Conservation (phyloP, 2,888 invertebrate genomes). For the Teleogryllus oceanicus region DNA sequence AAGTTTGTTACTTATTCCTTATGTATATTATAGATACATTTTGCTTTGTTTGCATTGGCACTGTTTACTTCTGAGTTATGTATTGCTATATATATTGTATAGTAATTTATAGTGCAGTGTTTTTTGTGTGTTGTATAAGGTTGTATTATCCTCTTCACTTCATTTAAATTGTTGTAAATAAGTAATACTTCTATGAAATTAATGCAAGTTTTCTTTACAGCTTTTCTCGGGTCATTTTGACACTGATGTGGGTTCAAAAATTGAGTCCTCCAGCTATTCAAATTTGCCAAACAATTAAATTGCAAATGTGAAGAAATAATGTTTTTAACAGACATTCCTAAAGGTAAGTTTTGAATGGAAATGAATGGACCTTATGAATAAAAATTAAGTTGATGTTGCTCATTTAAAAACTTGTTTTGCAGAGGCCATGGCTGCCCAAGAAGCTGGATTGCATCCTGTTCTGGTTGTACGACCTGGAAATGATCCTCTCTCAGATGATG, state of each 20-base stretch:
- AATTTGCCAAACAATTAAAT: constrained; percentile 65
- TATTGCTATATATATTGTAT: too few species aligned
- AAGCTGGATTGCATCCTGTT: constrained; percentile 65
- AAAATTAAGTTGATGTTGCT: neutral
- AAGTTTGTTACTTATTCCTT: too few species aligned
- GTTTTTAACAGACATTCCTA: constrained; percentile 81
- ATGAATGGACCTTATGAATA: too few species aligned
- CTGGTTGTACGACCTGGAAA: constrained; percentile 79
- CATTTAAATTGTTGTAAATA: too few species aligned
- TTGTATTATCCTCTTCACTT: too few species aligned
- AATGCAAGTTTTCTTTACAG: constrained; percentile 44
- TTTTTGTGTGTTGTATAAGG: too few species aligned
- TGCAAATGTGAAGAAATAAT: constrained; percentile 65
- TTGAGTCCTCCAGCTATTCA: constrained; percentile 71
- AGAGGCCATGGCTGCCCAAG: constrained; percentile 81
- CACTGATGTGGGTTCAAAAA: constrained; percentile 78
- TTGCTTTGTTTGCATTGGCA: too few species aligned
- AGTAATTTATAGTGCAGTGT: too few species aligned
- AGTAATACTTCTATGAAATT: neutral
- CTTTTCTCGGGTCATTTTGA: constrained; percentile 79
- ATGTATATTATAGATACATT: too few species aligned
- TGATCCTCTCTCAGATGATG: constrained; percentile 61
- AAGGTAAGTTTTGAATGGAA: constrained; percentile 55
- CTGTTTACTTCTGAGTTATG: too few species aligned
- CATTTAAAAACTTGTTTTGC: constrained; percentile 41